A percentile compares a stretch with the other conserved stretches of the same genome.
Evolutionary conservation across 2,113 vertebrate genomes (phyloP).

Genomic region (Plecotus auritus): DNA sequence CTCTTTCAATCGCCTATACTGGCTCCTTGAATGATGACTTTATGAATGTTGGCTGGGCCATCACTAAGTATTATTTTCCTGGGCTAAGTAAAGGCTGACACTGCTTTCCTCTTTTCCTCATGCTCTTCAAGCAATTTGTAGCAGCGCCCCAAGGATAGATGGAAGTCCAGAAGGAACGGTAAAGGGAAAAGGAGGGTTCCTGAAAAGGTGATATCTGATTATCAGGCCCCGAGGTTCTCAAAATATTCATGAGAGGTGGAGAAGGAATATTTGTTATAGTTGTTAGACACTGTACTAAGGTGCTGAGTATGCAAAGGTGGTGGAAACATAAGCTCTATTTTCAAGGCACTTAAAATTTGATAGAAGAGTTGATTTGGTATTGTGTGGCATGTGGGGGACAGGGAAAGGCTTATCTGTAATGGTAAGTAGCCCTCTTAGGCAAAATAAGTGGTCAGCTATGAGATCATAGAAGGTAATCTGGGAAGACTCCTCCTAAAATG

Average conservation of each 20-base stretch:
- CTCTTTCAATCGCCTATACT: neutral
- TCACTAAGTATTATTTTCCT: neutral
- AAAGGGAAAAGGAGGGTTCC: neutral
- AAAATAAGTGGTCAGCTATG: neutral
- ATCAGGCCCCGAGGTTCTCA: neutral
- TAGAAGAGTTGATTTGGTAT: neutral
- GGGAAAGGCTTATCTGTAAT: neutral
- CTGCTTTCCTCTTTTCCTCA: neutral
- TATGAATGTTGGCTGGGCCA: neutral
- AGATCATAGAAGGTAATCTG: neutral
- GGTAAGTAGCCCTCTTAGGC: neutral
- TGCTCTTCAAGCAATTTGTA: neutral
- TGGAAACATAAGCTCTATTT: neutral
- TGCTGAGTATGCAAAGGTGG: neutral
- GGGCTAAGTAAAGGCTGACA: neutral
- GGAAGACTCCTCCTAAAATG: neutral
- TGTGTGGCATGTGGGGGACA: rapidly evolving
- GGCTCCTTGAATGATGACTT: neutral
- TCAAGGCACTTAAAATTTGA: neutral
- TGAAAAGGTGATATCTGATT: neutral
- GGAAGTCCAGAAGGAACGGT: neutral
- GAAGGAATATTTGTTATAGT: neutral
- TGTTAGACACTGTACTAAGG: neutral
- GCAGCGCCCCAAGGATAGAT: neutral
- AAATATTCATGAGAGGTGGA: neutral